Evolutionary conservation across 2,888 invertebrate genomes (phyloP).

Genomic region (Aradus depressus): DNA sequence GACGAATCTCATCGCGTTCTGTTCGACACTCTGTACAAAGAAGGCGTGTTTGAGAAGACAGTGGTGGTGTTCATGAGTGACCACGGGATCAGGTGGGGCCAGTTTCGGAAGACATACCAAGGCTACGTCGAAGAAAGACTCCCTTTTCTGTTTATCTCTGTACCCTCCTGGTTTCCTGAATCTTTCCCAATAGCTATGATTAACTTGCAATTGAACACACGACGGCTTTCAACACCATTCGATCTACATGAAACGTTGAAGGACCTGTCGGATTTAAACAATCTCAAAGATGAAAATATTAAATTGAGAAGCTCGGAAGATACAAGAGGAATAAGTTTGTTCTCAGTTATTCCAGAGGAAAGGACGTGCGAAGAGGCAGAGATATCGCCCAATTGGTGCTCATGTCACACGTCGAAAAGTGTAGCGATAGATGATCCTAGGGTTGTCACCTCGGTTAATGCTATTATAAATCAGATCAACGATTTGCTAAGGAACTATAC

Average conservation of each 20-base stretch:
- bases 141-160: slow-evolving; percentile 57
- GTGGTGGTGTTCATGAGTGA: slow-evolving; percentile 67
- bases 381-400: slow-evolving; percentile 79
- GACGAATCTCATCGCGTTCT: slow-evolving; percentile 53
- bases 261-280: slow-evolving; percentile 49
- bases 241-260: slow-evolving; percentile 70
- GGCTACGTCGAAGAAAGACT: slow-evolving; percentile 78
- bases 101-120: slow-evolving; percentile 70
- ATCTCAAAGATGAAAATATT: slow-evolving; percentile 37
- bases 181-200: slow-evolving; percentile 49
- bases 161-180: slow-evolving; percentile 60
- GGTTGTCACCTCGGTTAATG: slow-evolving; percentile 48
- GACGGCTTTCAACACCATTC: slow-evolving; percentile 68
- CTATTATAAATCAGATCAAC: slow-evolving; percentile 56
- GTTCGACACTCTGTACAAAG: slow-evolving; percentile 43
- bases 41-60: slow-evolving; percentile 52
- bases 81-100: slow-evolving; percentile 81
- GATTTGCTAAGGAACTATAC: slow-evolving; percentile 45
- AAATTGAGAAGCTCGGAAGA: neutral
- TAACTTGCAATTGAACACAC: slow-evolving; percentile 54
- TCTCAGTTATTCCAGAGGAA: slow-evolving; percentile 55
- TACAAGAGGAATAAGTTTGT: slow-evolving; percentile 59
- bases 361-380: slow-evolving; percentile 67
- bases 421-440: slow-evolving; percentile 43
- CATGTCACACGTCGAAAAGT: slow-evolving; percentile 59